Conservation (phyloP, 2,888 invertebrate genomes). For the Bursaphelenchus okinawaensis region DNA sequence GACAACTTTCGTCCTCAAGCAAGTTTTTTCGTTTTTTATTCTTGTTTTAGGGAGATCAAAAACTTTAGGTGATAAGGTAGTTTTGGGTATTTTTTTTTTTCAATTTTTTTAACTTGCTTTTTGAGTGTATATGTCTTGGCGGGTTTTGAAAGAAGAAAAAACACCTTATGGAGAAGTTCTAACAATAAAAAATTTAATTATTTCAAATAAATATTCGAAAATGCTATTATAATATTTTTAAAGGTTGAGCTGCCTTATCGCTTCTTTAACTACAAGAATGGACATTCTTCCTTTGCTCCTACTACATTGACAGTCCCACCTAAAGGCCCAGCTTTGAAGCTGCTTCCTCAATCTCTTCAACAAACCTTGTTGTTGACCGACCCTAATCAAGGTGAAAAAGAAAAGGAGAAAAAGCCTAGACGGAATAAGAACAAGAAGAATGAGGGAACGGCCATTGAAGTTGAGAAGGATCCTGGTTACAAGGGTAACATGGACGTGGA, state of each 20-base stretch:
- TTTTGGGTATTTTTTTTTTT: too few species aligned
- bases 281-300: background rate
- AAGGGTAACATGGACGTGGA: background rate
- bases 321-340: background rate
- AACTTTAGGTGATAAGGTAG: too few species aligned
- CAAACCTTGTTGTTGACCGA: background rate
- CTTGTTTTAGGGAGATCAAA: too few species aligned
- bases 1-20: too few species aligned
- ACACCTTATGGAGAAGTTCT: too few species aligned
- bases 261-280: background rate
- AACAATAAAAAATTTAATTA: too few species aligned
- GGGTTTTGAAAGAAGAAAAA: too few species aligned
- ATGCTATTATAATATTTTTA: too few species aligned
- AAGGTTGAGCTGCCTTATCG: background rate
- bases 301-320: background rate
- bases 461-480: background rate
- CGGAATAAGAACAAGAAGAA: conserved; percentile 2
- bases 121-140: too few species aligned
- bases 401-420: background rate
- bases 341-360: background rate
- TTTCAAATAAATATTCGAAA: too few species aligned
- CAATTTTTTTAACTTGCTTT: too few species aligned
- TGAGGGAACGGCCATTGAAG: background rate
- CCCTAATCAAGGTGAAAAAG: background rate
- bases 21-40: too few species aligned